Percentiles rank a stretch among this genome's conserved stretches.
Conservation (phyloP, 2,113 vertebrate species). For the Paraplagusia blochii region DNA sequence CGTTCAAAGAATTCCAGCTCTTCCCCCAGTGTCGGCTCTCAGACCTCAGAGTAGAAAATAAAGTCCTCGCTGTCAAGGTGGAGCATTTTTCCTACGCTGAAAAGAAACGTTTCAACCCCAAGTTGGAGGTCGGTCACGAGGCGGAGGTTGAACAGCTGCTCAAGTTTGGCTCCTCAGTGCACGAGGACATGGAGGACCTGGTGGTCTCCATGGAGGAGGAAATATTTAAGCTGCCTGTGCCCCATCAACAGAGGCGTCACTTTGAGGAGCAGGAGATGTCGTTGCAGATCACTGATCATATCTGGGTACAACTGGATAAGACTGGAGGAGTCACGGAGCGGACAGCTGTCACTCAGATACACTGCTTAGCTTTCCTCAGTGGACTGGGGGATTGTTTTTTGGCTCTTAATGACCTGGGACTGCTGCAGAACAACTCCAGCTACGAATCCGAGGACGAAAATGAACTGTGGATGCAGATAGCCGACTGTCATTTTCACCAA, state of each 20-base stretch:
- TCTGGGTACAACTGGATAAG: constrained; percentile 86
- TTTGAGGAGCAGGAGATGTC: constrained; percentile 92
- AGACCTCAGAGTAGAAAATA: constrained; percentile 87
- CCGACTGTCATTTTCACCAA: constrained; percentile 82
- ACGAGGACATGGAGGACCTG: constrained; percentile 85
- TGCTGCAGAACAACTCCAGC: constrained; percentile 76
- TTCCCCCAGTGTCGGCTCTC: constrained; percentile 85
- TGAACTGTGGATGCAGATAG: constrained; percentile 83
- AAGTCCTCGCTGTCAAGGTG: constrained; percentile 91
- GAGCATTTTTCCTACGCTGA: constrained; percentile 88
- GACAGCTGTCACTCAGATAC: constrained; percentile 81
- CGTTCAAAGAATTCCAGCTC: constrained; percentile 92
- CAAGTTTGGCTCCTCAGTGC: constrained; percentile 88
- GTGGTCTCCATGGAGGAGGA: constrained; percentile 86
- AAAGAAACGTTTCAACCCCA: constrained; percentile 88
- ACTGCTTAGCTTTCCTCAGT: constrained; percentile 89
- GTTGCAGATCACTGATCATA: constrained; percentile 87
- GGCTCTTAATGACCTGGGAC: constrained; percentile 86
- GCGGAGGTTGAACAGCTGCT: constrained; percentile 88
- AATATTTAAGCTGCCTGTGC: constrained; percentile 77
- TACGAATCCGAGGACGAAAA: constrained; percentile 81
- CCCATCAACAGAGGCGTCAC: constrained; percentile 76
- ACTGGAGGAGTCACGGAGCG: constrained; percentile 78
- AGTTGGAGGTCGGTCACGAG: constrained; percentile 85
- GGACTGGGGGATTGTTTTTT: constrained; percentile 85